Evolutionary conservation across 2,797 vertebrate genomes (phyloP).

Genomic region (Alectoris magna): DNA sequence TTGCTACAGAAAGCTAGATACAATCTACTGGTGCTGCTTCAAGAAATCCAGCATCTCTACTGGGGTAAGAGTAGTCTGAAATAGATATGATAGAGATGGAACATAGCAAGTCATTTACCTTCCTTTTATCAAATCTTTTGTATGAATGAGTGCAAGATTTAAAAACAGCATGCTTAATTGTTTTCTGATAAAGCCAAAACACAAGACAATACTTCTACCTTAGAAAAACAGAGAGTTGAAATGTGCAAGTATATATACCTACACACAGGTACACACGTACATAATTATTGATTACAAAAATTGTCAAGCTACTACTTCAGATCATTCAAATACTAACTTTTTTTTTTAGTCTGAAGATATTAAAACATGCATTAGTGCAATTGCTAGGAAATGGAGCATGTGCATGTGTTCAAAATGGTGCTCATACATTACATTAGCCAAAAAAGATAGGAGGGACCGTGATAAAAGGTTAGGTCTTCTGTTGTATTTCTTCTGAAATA

Average conservation of each 20-base stretch:
- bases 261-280: neutral
- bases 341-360: conserved; percentile 5
- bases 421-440: conserved; percentile 15
- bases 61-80: neutral
- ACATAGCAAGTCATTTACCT: neutral
- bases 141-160: neutral
- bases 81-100: neutral
- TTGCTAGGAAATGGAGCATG: conserved; percentile 1
- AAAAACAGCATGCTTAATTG: neutral
- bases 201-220: neutral
- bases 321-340: conserved; percentile 11
- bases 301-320: neutral
- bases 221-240: neutral
- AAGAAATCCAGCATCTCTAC: neutral
- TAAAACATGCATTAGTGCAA: conserved; percentile 59
- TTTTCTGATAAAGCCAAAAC: neutral
- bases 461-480: conserved; percentile 66
- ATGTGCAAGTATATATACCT: neutral
- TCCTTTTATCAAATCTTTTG: neutral
- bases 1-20: neutral
- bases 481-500: conserved; percentile 66
- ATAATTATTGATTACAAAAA: neutral
- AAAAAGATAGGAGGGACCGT: conserved; percentile 46
- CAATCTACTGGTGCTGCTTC: neutral
- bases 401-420: conserved; percentile 20